A percentile compares a stretch with the other conserved stretches of the same genome.
Conservation (phyloP, 2,113 vertebrate genomes). For the Dromaius novaehollandiae region DNA sequence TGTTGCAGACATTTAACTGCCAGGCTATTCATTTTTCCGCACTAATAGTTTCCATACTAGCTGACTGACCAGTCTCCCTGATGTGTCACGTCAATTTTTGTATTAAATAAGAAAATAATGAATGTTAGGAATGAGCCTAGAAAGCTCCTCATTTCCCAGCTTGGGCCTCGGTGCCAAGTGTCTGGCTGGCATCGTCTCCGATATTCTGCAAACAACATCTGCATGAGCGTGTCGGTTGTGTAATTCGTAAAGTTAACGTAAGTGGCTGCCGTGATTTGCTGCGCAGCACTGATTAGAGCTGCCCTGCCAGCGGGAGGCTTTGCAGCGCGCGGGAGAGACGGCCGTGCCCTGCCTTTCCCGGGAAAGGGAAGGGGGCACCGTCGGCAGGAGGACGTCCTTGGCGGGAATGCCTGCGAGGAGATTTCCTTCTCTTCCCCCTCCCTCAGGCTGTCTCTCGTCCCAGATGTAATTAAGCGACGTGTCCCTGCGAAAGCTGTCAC, state of each 20-base stretch:
- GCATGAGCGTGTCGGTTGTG: not conserved
- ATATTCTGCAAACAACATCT: constrained; percentile 52
- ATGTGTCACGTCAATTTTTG: not conserved
- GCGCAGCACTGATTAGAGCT: not conserved
- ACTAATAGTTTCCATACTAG: constrained; percentile 50
- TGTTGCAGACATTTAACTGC: constrained; percentile 24
- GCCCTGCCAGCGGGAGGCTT: not conserved
- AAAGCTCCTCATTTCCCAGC: constrained; percentile 37
- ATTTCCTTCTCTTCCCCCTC: not conserved
- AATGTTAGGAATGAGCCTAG: constrained; percentile 25
- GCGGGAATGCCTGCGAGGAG: not conserved
- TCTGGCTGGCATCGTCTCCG: constrained; percentile 9
- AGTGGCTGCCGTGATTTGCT: not conserved
- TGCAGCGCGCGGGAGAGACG: not conserved
- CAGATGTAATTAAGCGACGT: not conserved
- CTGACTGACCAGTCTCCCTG: constrained; percentile 22
- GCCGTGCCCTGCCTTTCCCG: not conserved
- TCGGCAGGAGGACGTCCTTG: not conserved
- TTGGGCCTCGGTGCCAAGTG: constrained; percentile 38
- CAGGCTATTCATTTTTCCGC: constrained; percentile 30
- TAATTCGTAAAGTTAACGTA: not conserved
- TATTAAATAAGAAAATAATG: constrained; percentile 56
- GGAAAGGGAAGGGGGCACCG: not conserved
- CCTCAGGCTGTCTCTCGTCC: not conserved
- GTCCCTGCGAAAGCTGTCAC: not conserved